Percentiles rank a stretch among this genome's conserved stretches.
These are phyloP conservation scores for Cairina moschata DNA, from an alignment of 2,113 vertebrate genomes.

Conservation along the genomic window DNA sequence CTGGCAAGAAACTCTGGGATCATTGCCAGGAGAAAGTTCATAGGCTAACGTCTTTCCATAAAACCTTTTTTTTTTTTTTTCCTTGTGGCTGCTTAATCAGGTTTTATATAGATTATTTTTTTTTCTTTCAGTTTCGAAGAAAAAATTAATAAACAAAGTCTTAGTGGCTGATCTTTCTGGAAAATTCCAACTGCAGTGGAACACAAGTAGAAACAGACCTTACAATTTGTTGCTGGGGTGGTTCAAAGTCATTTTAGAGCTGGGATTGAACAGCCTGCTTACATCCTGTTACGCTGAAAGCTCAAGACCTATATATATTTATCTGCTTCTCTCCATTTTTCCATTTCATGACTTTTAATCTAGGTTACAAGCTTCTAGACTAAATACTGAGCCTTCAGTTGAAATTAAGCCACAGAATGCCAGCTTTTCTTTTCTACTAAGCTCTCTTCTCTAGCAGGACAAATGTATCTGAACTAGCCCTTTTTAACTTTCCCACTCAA, in stretches of 20 bases:
- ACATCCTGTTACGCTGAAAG: neutral
- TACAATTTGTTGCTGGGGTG: neutral
- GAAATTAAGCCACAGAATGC: neutral
- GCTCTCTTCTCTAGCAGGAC: neutral
- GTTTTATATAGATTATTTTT: neutral
- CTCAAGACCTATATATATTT: neutral
- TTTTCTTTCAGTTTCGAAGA: neutral
- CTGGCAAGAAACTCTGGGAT: neutral
- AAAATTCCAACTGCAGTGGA: no score
- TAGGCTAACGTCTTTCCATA: neutral
- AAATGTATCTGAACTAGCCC: neutral
- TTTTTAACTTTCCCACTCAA: neutral
- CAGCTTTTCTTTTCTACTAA: neutral
- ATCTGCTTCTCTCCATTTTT: neutral
- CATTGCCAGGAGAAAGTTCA: neutral
- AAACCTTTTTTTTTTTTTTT: neutral
- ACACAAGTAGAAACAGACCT: neutral
- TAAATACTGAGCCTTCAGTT: neutral
- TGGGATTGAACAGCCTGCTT: no score
- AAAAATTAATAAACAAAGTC: neutral
- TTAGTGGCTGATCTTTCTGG: no score
- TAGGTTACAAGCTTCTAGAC: neutral
- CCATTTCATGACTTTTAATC: accelerated
- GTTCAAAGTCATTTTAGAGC: neutral
- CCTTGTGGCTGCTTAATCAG: neutral